These are phyloP conservation scores for Oligia strigilis DNA, from an alignment of 2,888 invertebrate genomes.

Conservation along the genomic window DNA sequence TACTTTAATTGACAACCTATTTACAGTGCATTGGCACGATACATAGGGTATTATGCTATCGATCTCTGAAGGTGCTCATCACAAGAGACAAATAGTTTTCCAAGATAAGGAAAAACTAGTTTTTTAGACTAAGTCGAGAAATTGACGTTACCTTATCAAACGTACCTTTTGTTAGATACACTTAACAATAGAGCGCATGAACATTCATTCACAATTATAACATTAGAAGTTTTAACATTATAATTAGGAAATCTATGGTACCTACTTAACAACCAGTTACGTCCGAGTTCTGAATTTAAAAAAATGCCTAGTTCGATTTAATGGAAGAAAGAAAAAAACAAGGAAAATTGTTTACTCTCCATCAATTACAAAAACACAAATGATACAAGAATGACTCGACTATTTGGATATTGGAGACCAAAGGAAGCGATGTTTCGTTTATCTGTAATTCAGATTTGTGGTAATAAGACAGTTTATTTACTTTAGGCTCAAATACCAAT, in stretches of 20 bases:
- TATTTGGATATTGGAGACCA: not conserved
- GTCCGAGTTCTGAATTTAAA: not conserved
- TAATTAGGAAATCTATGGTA: not conserved
- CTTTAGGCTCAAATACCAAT: not conserved
- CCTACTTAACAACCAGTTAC: not conserved
- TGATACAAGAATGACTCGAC: not conserved
- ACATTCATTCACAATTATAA: not conserved
- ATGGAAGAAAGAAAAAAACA: not conserved
- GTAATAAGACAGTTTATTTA: not conserved
- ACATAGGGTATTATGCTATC: not conserved
- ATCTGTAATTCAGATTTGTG: not conserved
- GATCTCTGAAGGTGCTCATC: not conserved
- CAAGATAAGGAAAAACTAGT: not conserved
- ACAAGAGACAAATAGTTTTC: too few relatives aligned
- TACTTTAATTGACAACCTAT: slow-evolving; percentile 27
- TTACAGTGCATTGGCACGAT: slow-evolving; percentile 24
- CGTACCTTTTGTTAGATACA: not conserved
- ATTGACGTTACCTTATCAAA: not conserved
- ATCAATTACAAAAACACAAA: not conserved
- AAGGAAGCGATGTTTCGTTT: not conserved
- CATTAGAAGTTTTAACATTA: not conserved
- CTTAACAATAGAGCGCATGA: not conserved
- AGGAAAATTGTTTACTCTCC: not conserved
- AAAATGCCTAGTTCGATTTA: not conserved
- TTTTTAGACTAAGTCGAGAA: not conserved